A percentile compares a stretch with the other conserved stretches of the same genome.
Evolutionary conservation across 2,113 vertebrate species (phyloP).

Genomic region (Ammodytes marinus): DNA sequence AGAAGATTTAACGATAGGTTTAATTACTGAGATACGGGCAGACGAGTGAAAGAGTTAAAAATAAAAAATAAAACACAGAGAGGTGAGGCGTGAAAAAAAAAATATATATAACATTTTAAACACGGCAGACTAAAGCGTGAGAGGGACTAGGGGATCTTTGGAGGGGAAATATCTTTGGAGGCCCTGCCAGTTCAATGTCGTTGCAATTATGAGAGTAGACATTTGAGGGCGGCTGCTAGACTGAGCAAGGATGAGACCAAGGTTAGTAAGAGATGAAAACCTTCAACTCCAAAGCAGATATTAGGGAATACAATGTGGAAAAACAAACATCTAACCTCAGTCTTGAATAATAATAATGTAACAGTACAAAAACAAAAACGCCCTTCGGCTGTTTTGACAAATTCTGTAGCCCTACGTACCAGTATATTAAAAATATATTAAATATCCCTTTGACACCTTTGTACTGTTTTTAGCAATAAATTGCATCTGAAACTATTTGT

Average conservation of each 20-base stretch:
- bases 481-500: slow-evolving; percentile 10
- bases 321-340: not conserved
- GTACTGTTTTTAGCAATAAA: not conserved
- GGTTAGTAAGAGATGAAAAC: slow-evolving; percentile 32
- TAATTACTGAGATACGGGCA: not conserved
- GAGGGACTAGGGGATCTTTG: not conserved
- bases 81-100: slow-evolving; percentile 2
- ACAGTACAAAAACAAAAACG: not conserved
- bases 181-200: slow-evolving; percentile 13
- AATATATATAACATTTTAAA: not conserved
- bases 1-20: not conserved
- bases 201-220: slow-evolving; percentile 9
- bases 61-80: not conserved
- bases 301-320: slow-evolving; percentile 5
- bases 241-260: slow-evolving; percentile 10
- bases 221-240: slow-evolving; percentile 19
- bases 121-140: slow-evolving; percentile 6
- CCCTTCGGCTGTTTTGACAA: not conserved
- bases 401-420: not conserved
- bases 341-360: not conserved
- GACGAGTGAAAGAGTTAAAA: not conserved
- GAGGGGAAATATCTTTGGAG: slow-evolving; percentile 3
- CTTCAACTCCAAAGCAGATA: slow-evolving; percentile 7
- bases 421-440: not conserved
- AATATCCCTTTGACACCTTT: not conserved